Conservation (phyloP, 2,888 invertebrate genomes). For the Phragmatobia fuliginosa region DNA sequence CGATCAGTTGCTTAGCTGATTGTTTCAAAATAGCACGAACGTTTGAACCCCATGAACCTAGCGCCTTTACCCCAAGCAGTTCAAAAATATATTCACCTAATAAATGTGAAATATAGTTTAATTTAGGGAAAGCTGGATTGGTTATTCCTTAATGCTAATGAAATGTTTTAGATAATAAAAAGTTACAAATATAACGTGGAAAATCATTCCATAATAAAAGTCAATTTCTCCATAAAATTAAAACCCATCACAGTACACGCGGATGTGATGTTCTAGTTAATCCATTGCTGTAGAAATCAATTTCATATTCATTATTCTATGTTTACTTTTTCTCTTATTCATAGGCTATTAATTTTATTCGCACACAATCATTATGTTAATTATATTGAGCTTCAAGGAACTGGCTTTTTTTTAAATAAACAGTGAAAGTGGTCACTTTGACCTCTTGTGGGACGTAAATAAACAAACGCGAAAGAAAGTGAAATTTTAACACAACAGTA, state of each 20-base stretch:
- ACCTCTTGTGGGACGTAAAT: conserved; percentile 18
- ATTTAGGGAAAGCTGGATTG: no score
- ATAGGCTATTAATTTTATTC: conserved; percentile 15
- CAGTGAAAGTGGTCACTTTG: conserved; percentile 41
- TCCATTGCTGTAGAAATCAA: not conserved
- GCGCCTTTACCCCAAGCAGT: no score
- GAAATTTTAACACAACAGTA: conserved; percentile 11
- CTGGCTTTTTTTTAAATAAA: conserved; percentile 27
- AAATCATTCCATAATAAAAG: not conserved
- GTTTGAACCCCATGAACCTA: no score
- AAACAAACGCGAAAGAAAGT: conserved; percentile 24
- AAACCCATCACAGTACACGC: not conserved
- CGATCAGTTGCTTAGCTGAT: no score
- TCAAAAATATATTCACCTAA: no score
- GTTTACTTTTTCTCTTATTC: conserved; percentile 1
- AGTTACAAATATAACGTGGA: not conserved
- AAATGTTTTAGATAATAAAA: not conserved
- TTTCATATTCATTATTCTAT: not conserved
- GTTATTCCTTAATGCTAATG: no score
- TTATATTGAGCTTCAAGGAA: conserved; percentile 14
- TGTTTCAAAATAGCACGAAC: no score
- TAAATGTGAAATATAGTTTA: no score
- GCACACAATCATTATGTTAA: conserved; percentile 36
- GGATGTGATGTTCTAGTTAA: not conserved
- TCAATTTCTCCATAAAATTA: not conserved